Evolutionary conservation across 2,888 invertebrate species (phyloP).

Genomic region (Drosophila seclusa): DNA sequence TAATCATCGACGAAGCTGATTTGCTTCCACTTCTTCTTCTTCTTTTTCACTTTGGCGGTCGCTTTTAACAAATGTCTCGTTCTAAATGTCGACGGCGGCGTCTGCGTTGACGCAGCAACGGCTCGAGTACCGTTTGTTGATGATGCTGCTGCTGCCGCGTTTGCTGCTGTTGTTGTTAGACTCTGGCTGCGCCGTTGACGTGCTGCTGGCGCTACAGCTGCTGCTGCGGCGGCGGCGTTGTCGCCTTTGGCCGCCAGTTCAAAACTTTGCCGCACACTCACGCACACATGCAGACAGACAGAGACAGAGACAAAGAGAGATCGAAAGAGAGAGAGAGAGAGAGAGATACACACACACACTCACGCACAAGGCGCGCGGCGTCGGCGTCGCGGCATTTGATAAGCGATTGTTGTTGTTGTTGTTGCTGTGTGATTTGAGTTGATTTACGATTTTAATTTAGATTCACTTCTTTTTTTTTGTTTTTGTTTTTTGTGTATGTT

Average conservation of each 20-base stretch:
- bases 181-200: slow-evolving; percentile 70
- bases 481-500: slow-evolving; percentile 13
- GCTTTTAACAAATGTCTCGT: slow-evolving; percentile 76
- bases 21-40: slow-evolving; percentile 82
- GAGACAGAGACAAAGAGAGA: slow-evolving; percentile 10
- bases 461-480: slow-evolving; percentile 30
- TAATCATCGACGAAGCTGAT: slow-evolving; percentile 73
- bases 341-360: slow-evolving; percentile 33
- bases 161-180: slow-evolving; percentile 35
- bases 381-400: slow-evolving; percentile 74
- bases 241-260: slow-evolving; percentile 79
- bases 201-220: slow-evolving; percentile 53
- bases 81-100: slow-evolving; percentile 57
- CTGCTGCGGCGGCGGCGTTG: slow-evolving; percentile 48
- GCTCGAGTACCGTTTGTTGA: slow-evolving; percentile 35
- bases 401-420: slow-evolving; percentile 42
- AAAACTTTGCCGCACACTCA: slow-evolving; percentile 62
- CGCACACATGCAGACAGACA: slow-evolving; percentile 56
- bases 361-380: slow-evolving; percentile 68
- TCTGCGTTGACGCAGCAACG: slow-evolving; percentile 46
- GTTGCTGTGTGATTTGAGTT: slow-evolving; percentile 43
- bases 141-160: slow-evolving; percentile 16
- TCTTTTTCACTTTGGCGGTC: slow-evolving; percentile 79
- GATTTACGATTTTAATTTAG: slow-evolving; percentile 61
- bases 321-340: neutral